Percentiles rank a stretch among this genome's conserved stretches.
Conservation (phyloP, 2,797 vertebrate species). For the Poeciliopsis paucimaculata region DNA sequence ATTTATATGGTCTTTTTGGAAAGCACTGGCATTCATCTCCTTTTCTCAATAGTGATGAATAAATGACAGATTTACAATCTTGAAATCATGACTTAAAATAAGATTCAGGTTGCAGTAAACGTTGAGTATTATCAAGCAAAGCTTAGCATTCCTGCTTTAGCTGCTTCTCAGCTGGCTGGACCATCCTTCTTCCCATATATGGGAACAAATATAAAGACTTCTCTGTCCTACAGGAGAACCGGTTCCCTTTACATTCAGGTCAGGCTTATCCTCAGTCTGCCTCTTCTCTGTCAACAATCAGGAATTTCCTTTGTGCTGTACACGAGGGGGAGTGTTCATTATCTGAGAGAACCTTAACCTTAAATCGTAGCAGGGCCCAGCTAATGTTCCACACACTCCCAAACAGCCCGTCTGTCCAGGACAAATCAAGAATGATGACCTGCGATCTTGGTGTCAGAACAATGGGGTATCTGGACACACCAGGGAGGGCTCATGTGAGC, state of each 20-base stretch:
- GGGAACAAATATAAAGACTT: slow-evolving; percentile 40
- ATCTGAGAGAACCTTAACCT: slow-evolving; percentile 10
- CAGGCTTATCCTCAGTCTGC: slow-evolving; percentile 26
- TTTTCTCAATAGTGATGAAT: not conserved
- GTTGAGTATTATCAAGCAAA: not conserved
- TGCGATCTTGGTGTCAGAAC: slow-evolving; percentile 11
- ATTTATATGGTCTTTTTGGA: not conserved
- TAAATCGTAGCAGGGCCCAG: slow-evolving; percentile 13
- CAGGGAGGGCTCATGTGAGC: slow-evolving; percentile 62
- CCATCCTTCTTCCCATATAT: slow-evolving; percentile 38
- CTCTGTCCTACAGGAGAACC: slow-evolving; percentile 26
- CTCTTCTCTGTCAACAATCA: slow-evolving; percentile 37
- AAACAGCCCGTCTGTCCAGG: slow-evolving; percentile 39
- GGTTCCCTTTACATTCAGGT: slow-evolving; percentile 34
- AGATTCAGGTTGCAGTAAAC: slow-evolving; percentile 7
- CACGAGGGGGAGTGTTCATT: slow-evolving; percentile 10
- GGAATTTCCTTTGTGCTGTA: slow-evolving; percentile 30
- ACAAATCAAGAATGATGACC: slow-evolving; percentile 24
- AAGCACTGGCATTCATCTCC: not conserved
- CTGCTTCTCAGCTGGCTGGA: slow-evolving; percentile 11
- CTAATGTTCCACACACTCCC: slow-evolving; percentile 22
- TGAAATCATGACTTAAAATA: not conserved
- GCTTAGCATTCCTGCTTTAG: slow-evolving; percentile 16
- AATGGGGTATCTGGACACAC: slow-evolving; percentile 14
- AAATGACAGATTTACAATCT: not conserved